Conservation (phyloP, 2,797 vertebrate genomes). For the Intellagama lesueurii region DNA sequence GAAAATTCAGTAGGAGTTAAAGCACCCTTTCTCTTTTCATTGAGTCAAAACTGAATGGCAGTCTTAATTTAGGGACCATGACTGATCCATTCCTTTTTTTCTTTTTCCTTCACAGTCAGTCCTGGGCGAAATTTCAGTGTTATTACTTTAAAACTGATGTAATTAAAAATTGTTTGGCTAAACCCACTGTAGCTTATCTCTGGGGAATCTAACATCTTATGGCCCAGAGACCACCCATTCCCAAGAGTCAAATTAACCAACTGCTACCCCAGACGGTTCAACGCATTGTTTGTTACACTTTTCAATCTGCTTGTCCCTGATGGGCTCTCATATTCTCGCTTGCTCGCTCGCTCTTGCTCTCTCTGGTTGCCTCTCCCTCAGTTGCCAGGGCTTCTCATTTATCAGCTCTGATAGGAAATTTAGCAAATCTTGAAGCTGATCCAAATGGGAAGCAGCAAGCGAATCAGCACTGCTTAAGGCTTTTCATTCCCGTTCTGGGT, state of each 20-base stretch:
- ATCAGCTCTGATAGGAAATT: constrained; percentile 65
- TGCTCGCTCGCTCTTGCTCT: neutral
- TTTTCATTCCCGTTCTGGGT: constrained; percentile 52
- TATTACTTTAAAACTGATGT: constrained; percentile 51
- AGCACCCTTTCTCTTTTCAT: neutral
- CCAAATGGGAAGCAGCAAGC: constrained; percentile 64
- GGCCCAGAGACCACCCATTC: constrained; percentile 31
- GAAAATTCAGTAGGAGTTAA: neutral
- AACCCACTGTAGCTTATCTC: neutral
- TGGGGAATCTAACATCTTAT: constrained; percentile 11
- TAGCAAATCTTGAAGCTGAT: constrained; percentile 59
- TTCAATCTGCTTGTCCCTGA: constrained; percentile 33
- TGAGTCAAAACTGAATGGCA: neutral
- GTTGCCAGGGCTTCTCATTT: constrained; percentile 62
- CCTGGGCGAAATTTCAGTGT: neutral
- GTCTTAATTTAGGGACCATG: neutral
- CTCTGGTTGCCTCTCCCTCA: neutral
- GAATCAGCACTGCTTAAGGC: constrained; percentile 72
- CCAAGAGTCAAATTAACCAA: constrained; percentile 48
- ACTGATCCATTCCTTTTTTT: neutral
- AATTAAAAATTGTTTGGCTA: constrained; percentile 49
- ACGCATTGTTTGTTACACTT: constrained; percentile 28
- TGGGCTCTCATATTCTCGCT: constrained; percentile 2
- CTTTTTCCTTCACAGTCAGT: constrained; percentile 19
- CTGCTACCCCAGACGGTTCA: constrained; percentile 35